phyloP scores from a whole-genome alignment of 2,797 vertebrate genomes.

The Melanotaenia parkinsoni region DNA sequence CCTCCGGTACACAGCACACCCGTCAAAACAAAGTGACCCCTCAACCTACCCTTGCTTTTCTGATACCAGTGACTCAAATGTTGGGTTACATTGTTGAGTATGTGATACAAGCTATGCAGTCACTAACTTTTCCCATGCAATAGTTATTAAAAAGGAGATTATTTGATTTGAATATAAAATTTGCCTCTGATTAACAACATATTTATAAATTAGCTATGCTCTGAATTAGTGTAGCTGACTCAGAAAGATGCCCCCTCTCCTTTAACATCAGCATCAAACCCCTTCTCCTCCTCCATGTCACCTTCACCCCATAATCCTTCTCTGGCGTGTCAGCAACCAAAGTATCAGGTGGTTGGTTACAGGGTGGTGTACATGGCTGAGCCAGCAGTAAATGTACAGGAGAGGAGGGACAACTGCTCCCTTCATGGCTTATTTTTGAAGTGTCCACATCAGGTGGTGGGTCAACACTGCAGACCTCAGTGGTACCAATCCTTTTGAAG shows the following conservation, averaged over 20 bases:
- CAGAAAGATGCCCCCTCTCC: constrained; percentile 81
- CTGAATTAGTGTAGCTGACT: constrained; percentile 78
- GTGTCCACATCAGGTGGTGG: constrained; percentile 72
- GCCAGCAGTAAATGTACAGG: constrained; percentile 46
- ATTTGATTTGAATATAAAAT: not conserved
- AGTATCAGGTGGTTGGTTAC: constrained; percentile 47
- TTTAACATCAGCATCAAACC: constrained; percentile 81
- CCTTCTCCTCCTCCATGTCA: constrained; percentile 89
- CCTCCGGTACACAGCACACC: constrained; percentile 2
- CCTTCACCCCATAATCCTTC: constrained; percentile 88
- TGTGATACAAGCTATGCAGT: not conserved
- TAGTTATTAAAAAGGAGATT: not conserved
- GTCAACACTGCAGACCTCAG: constrained; percentile 29
- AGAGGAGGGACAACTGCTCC: constrained; percentile 11
- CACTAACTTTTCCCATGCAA: not conserved
- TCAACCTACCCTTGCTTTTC: not conserved
- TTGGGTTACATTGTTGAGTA: not conserved
- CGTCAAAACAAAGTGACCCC: not conserved
- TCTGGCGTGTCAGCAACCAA: constrained; percentile 90
- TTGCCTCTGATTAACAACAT: not conserved
- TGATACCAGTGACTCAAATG: constrained; percentile 5
- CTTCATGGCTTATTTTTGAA: constrained; percentile 57
- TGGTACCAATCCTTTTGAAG: constrained; percentile 11
- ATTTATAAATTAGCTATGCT: constrained; percentile 15
- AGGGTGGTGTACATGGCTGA: constrained; percentile 51